phyloP scores from a whole-genome alignment of 2,797 vertebrate genomes.

The Lepus townsendii region DNA sequence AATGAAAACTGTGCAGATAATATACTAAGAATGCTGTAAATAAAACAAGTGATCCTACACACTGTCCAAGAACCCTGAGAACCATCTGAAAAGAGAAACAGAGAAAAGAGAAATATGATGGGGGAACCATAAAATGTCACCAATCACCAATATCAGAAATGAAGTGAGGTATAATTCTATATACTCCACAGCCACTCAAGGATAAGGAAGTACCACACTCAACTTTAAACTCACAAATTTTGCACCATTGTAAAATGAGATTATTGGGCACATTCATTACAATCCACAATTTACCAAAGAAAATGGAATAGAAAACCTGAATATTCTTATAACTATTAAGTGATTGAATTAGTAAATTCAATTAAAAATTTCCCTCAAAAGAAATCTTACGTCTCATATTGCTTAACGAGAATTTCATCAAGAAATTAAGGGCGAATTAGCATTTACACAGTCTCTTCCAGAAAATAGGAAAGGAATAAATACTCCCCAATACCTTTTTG shows the following conservation, averaged over 20 bases:
- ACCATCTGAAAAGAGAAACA: background rate
- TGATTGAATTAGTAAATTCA: slow-evolving; percentile 18
- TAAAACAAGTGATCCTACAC: background rate
- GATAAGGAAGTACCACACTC: background rate
- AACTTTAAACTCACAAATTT: background rate
- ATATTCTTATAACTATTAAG: background rate
- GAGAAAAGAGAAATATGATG: background rate
- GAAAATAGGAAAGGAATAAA: background rate
- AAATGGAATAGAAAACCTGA: background rate
- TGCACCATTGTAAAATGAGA: background rate
- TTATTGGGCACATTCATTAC: no score
- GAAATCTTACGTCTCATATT: background rate
- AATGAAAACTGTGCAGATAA: background rate
- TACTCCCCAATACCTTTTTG: background rate
- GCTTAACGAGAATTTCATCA: background rate
- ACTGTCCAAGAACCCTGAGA: background rate
- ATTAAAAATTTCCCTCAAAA: background rate
- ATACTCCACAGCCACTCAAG: background rate
- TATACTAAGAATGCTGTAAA: background rate
- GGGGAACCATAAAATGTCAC: background rate
- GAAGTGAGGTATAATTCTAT: background rate
- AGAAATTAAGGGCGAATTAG: background rate
- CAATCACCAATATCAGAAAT: background rate
- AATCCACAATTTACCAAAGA: no score
- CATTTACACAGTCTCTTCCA: background rate